Evolutionary conservation across 2,113 vertebrate genomes (phyloP).

Genomic region (Melospiza georgiana): DNA sequence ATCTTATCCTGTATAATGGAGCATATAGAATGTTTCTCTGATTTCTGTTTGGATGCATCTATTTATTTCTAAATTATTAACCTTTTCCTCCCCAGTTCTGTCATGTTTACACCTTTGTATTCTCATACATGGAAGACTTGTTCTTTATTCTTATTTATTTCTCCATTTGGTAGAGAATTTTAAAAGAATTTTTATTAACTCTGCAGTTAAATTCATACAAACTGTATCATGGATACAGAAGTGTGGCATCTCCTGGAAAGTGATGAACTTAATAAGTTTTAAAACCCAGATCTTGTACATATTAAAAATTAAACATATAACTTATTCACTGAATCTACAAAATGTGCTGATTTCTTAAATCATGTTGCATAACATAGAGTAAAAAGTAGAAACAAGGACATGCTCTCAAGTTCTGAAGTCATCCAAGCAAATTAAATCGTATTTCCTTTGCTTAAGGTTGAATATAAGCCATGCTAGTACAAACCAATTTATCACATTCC

Average conservation of each 20-base stretch:
- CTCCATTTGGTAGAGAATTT: neutral
- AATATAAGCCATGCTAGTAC: neutral
- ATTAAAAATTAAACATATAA: conserved; percentile 3
- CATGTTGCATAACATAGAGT: neutral
- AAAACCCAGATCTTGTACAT: neutral
- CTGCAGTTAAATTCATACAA: neutral
- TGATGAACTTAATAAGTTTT: neutral
- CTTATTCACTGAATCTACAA: neutral
- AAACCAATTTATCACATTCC: neutral
- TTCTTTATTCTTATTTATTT: neutral
- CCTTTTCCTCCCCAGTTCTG: neutral
- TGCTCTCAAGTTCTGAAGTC: neutral
- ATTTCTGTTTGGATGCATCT: neutral
- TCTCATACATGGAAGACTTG: neutral
- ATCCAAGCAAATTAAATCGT: neutral
- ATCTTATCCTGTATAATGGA: neutral
- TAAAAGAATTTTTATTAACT: neutral
- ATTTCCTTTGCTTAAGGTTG: neutral
- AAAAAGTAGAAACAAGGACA: neutral
- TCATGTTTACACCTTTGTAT: rapidly evolving
- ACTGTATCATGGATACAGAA: neutral
- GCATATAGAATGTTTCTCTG: neutral
- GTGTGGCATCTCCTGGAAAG: neutral
- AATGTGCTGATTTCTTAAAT: neutral
- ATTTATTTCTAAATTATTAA: neutral